phyloP scores from a whole-genome alignment of 1,140 invertebrate genomes.

The Chlorops oryzae region DNA sequence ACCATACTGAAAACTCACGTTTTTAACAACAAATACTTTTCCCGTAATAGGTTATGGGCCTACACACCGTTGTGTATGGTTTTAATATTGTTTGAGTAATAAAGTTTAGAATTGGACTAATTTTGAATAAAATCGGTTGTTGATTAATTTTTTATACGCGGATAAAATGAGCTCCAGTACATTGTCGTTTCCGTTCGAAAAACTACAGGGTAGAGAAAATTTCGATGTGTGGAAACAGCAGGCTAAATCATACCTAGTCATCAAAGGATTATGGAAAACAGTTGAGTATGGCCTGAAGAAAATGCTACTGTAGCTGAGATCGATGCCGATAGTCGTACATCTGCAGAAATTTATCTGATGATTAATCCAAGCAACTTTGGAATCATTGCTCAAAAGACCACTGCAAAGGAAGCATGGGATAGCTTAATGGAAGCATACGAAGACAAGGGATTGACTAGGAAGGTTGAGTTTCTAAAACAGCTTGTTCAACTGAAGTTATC shows the following conservation, averaged over 20 bases:
- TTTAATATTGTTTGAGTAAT: too few species aligned
- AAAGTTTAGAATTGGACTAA: too few species aligned
- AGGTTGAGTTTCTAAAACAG: slow-evolving; percentile 8
- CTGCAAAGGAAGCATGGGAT: slow-evolving; percentile 10
- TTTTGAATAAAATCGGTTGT: too few species aligned
- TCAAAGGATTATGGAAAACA: slow-evolving; percentile 5
- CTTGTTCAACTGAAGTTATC: slow-evolving; percentile 4
- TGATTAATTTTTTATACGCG: too few species aligned
- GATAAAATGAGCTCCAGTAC: too few species aligned
- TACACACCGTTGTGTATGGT: too few species aligned
- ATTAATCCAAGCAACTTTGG: slow-evolving; percentile 5
- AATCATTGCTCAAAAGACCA: background rate
- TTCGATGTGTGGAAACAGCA: slow-evolving; percentile 7
- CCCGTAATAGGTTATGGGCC: too few species aligned
- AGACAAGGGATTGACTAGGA: slow-evolving; percentile 1
- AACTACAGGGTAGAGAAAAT: slow-evolving; percentile 4
- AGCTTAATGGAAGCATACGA: background rate
- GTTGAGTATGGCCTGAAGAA: background rate
- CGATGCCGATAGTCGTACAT: slow-evolving; percentile 1
- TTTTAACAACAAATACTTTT: too few species aligned
- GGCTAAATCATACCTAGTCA: slow-evolving; percentile 10
- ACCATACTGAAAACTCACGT: too few species aligned
- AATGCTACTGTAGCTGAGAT: too few species aligned
- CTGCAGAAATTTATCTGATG: slow-evolving; percentile 12
- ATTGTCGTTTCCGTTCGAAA: slow-evolving; percentile 1